These are phyloP conservation scores for Ostrea denselamellosa DNA, from an alignment of 1,140 invertebrate species.

Conservation along the genomic window DNA sequence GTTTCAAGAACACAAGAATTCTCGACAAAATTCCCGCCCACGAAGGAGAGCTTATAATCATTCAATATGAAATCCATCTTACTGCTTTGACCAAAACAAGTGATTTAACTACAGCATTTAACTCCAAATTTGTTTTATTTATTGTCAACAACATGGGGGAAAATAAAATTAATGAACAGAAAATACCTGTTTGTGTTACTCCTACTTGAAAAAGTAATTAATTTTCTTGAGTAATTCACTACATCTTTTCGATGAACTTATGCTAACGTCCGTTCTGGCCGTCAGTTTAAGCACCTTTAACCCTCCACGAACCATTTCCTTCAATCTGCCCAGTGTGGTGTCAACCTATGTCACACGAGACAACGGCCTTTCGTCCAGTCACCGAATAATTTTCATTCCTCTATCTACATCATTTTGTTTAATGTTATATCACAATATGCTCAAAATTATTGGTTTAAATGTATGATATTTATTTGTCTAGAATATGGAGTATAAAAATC, in stretches of 20 bases:
- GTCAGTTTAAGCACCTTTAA: not conserved
- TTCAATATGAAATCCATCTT: no score
- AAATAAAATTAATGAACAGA: no score
- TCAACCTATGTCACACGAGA: not conserved
- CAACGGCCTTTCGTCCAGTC: conserved; percentile 10
- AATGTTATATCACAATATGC: not conserved
- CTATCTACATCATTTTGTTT: not conserved
- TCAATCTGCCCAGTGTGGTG: not conserved
- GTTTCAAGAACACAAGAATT: not conserved
- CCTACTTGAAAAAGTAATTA: not conserved
- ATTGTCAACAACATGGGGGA: not conserved
- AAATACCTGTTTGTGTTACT: no score
- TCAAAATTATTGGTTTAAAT: not conserved
- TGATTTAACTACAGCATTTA: no score
- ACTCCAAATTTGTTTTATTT: not conserved
- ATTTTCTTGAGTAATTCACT: not conserved
- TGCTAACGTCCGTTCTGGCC: not conserved
- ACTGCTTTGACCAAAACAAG: no score
- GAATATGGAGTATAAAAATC: not conserved
- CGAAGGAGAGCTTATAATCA: not conserved
- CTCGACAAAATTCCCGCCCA: not conserved
- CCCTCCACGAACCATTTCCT: not conserved
- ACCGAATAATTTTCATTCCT: not conserved
- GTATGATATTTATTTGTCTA: conserved; percentile 36
- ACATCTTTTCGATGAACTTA: not conserved